Base-by-base conservation (phyloP, 2,797 vertebrate genomes). In the Hemibagrus guttatus region DNA sequence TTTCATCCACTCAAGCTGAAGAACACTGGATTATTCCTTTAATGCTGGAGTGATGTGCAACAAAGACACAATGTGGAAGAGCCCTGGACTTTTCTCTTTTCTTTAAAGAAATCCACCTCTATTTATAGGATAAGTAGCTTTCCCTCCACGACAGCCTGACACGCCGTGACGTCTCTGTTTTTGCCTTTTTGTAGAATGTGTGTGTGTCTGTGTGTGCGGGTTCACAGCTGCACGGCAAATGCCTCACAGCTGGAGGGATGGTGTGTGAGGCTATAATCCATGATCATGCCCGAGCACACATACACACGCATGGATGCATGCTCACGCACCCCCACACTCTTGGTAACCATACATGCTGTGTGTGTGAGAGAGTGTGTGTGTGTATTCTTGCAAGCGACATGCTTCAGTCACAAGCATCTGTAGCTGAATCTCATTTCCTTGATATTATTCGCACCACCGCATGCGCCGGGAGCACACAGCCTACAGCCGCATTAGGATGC, bases 221-320 rank as follows among this genome's bases (percentile, higher is more conserved):
- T 83, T 88, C 85, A 87, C 89, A 88, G 83, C 87, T 82, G 84
- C 88, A 82, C 28, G 14, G 84, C 87, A 86, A 88, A 85, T 88
- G 63, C 85, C 74, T 88, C 84, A 83, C 90, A 87, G 87, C 85
- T 90, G 87, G 85, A 88, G 59, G 59, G 75, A 87, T 84, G 75
- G 79, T 85, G 81, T 87, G 82, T 16, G 71, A 85, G 74, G 72
- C 74, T 88, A 83, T 90, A 88, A 90, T 89, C 88, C 90, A 83
- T 89, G 84, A 90, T 89, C 87, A 85, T 89, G 80, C 86, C 83
- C 52, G 28, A 78, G 68, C 87, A 86, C 78, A 87, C 87, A 89
- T 83, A 85, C 68, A 46, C 56, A 76, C 42, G 42, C 85, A 86
- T 63, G 63, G 16, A 85, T 82, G 78, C 86, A 66, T 88, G 64